These are phyloP conservation scores for Eupelmus urozonus DNA, from an alignment of 2,888 invertebrate genomes.

Conservation along the genomic window DNA sequence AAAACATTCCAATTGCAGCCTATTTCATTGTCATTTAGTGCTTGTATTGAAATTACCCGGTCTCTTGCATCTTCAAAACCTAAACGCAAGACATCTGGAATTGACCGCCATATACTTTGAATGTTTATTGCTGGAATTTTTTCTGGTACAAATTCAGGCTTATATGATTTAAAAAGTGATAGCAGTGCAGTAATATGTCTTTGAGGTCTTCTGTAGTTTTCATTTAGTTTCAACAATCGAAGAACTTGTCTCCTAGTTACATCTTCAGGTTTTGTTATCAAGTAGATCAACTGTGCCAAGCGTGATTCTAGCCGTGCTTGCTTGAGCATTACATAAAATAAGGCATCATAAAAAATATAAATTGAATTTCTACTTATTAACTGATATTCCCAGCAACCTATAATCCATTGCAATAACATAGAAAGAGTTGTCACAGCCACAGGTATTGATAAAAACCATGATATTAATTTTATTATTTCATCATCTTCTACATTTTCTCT, in stretches of 20 bases:
- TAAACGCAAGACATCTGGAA: conserved; percentile 67
- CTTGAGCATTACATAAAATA: conserved; percentile 68
- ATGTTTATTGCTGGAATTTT: conserved; percentile 71
- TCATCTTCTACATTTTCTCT: conserved; percentile 61
- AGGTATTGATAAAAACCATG: conserved; percentile 64
- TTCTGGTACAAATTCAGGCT: conserved; percentile 75
- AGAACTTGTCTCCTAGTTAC: conserved; percentile 72
- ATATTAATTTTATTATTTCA: conserved; percentile 64
- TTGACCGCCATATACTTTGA: conserved; percentile 72
- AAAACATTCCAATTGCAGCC: conserved; percentile 66
- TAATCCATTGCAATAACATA: conserved; percentile 69
- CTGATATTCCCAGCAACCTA: conserved; percentile 70
- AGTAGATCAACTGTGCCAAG: conserved; percentile 70
- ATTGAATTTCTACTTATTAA: conserved; percentile 68
- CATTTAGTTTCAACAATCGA: conserved; percentile 65
- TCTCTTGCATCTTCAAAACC: conserved; percentile 69
- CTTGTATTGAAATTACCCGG: conserved; percentile 62
- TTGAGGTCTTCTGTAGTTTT: conserved; percentile 63
- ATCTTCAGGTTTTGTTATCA: conserved; percentile 73
- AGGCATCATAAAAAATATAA: conserved; percentile 70
- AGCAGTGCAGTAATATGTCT: conserved; percentile 71
- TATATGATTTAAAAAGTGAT: conserved; percentile 74
- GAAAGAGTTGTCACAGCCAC: conserved; percentile 64
- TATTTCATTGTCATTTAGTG: conserved; percentile 29
- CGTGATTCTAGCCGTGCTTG: conserved; percentile 66